Base-by-base conservation (phyloP, 2,113 vertebrate genomes). In the Brachyhypopomus gauderio region DNA sequence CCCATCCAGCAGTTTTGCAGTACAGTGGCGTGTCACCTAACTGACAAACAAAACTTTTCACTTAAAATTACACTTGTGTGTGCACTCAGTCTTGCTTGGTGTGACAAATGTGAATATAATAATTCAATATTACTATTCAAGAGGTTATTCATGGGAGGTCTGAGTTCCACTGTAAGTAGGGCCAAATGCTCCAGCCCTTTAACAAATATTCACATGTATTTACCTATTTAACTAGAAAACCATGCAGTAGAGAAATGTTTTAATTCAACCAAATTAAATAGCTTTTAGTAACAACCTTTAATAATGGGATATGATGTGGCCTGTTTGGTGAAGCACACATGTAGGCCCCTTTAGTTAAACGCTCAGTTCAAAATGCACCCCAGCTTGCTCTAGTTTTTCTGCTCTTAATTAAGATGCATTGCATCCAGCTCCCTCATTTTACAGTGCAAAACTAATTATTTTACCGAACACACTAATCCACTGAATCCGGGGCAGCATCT, bases 401-500 rank as follows among this genome's bases (percentile, higher is more conserved):
- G 27, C 45, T 11, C 63, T 36, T 56, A 78, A 78, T 22, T 78
- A 20, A 58, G 17, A 55, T n/a, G 4, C 55, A 34, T 34, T 70
- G 6, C 36, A 27, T 25, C 4, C 48, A 23, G 16, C n/a, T 23
- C 17, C 4, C 9, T 16, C 19, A n/a, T 60, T 25, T n/a, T 23
- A 23, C 66, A 70, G 6, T 70, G 45, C n/a, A 48, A 25, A 45
- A 59, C n/a, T 58, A 59, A 79, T 60, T 70, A 17, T 20, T 71
- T 71, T 27, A 45, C 16, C 38, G 4, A 7, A 60, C 0, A 0
- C 56, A 38, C 52, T 58, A 58, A 67, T 58, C 7, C 66, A 41
- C 66, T 22, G 20, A 70, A 70, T 8, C 38, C 66, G 41, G 66
- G 34, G 66, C 66, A 70, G 66, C 11, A n/a, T 70, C 66, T 7